These are phyloP conservation scores for Athene cunicularia DNA, from an alignment of 2,113 vertebrate species.

Conservation along the genomic window DNA sequence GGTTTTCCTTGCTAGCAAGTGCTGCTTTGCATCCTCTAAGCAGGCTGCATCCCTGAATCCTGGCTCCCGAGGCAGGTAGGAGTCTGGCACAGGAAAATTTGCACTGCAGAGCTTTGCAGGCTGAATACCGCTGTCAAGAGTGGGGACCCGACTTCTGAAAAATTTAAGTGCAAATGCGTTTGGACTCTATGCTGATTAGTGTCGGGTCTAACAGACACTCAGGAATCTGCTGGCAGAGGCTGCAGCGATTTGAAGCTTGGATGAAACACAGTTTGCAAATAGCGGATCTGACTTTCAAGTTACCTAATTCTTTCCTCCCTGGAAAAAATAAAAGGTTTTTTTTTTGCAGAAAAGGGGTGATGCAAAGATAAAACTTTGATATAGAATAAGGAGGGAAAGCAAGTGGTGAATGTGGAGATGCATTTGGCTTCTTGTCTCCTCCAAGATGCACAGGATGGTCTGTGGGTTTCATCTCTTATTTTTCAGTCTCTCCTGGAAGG, in stretches of 20 bases:
- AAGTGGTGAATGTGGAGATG: neutral
- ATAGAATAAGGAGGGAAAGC: neutral
- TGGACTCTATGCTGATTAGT: slow-evolving; percentile 11
- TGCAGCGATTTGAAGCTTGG: neutral
- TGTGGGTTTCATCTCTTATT: neutral
- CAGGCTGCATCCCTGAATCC: neutral
- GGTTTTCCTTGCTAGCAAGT: neutral
- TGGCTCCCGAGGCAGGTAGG: neutral
- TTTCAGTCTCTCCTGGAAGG: neutral
- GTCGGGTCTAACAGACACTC: slow-evolving; percentile 28
- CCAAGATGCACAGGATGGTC: neutral
- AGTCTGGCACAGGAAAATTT: neutral
- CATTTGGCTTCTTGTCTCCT: neutral
- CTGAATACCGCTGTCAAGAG: neutral
- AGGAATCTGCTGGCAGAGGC: neutral
- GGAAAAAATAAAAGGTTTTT: neutral
- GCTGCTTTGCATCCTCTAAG: neutral
- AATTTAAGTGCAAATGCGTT: slow-evolving; percentile 50
- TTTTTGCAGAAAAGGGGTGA: neutral
- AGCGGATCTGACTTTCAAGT: neutral
- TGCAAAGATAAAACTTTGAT: neutral
- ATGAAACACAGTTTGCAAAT: neutral
- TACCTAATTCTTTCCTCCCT: neutral
- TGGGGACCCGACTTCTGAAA: slow-evolving; percentile 5
- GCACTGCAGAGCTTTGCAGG: neutral